Evolutionary conservation across 2,113 vertebrate species (phyloP).

Genomic region (Tapirus terrestris): DNA sequence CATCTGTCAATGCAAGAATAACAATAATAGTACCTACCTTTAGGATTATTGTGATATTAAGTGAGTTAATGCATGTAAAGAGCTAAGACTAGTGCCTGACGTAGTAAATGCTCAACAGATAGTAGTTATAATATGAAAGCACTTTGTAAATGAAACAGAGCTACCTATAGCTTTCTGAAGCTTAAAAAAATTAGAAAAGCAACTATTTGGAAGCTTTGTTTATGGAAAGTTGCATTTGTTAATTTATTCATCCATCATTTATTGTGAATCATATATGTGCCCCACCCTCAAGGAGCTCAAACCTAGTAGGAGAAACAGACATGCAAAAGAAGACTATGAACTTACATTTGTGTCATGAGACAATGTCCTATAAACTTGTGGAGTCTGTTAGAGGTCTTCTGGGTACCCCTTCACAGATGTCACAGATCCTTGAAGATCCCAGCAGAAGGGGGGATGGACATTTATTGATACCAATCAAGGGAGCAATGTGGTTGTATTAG

Average conservation of each 20-base stretch:
- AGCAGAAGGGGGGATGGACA: neutral
- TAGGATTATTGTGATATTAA: slow-evolving; percentile 49
- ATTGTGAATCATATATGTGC: slow-evolving; percentile 22
- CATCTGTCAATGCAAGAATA: neutral
- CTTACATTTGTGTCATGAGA: neutral
- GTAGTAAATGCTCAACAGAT: slow-evolving; percentile 18
- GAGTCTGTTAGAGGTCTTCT: neutral
- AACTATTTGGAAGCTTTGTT: slow-evolving; percentile 33
- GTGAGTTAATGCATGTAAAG: slow-evolving; percentile 40
- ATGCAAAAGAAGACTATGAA: neutral
- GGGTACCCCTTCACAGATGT: neutral
- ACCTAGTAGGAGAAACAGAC: neutral
- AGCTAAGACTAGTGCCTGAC: neutral
- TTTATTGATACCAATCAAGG: slow-evolving; percentile 14
- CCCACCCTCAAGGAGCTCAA: slow-evolving; percentile 11
- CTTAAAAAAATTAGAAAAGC: slow-evolving; percentile 59
- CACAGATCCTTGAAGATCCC: slow-evolving; percentile 24
- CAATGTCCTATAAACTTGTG: neutral
- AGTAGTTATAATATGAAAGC: slow-evolving; percentile 30
- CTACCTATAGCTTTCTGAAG: slow-evolving; percentile 22
- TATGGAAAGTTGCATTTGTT: slow-evolving; percentile 23
- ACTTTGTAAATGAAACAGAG: slow-evolving; percentile 24
- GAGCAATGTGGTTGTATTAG: neutral
- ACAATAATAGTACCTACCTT: neutral
- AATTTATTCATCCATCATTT: slow-evolving; percentile 52